phyloP scores from a whole-genome alignment of 2,797 vertebrate species.

The Tympanoctomys barrerae region DNA sequence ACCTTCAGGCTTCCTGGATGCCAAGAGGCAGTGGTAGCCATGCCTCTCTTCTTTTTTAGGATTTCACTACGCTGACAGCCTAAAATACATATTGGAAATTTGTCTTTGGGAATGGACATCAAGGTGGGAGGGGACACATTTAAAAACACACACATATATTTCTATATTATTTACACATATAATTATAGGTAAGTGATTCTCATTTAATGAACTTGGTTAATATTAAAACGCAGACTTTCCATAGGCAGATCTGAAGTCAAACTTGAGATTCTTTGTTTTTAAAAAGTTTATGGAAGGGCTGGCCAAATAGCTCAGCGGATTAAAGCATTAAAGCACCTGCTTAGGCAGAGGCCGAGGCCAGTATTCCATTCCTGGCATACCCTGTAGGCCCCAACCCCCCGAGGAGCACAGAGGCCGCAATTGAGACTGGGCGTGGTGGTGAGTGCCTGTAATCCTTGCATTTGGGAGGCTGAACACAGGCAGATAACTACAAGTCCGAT shows the following conservation, averaged over 20 bases:
- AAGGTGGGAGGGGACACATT: not conserved
- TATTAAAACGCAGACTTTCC: slow-evolving; percentile 26
- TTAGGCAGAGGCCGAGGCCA: no score
- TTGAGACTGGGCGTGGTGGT: no score
- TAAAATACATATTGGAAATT: not conserved
- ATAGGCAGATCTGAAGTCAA: not conserved
- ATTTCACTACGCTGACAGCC: not conserved
- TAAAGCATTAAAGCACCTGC: no score
- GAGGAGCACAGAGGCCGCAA: no score
- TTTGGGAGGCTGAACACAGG: no score
- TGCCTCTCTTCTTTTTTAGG: not conserved
- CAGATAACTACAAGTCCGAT: no score
- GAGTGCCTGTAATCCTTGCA: no score
- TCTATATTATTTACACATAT: not conserved
- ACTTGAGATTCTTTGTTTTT: not conserved
- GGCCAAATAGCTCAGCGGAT: no score
- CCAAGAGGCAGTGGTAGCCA: not conserved
- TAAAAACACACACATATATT: not conserved
- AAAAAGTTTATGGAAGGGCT: not conserved
- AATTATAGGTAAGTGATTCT: not conserved
- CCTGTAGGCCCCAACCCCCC: no score
- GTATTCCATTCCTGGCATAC: no score
- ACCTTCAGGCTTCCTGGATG: not conserved
- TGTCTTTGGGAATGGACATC: not conserved
- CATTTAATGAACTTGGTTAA: not conserved